phyloP scores from a whole-genome alignment of 2,113 vertebrate genomes.

The Heterotilapia buettikoferi region DNA sequence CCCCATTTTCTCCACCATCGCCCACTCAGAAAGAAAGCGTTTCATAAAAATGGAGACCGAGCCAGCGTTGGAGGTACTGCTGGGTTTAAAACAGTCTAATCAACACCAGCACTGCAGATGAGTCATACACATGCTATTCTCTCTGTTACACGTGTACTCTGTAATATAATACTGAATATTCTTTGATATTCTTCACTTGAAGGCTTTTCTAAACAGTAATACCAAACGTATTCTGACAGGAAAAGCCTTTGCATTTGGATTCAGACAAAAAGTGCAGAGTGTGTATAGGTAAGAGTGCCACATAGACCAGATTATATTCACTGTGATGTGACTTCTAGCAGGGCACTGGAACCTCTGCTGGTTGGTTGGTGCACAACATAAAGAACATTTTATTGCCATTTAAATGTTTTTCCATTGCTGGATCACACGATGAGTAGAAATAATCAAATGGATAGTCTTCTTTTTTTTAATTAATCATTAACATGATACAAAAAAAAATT shows the following conservation, averaged over 20 bases:
- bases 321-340: not conserved
- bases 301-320: not conserved
- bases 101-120: not conserved
- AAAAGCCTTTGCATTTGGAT: not conserved
- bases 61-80: slow-evolving; percentile 55
- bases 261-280: not conserved
- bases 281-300: not conserved
- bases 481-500: not conserved
- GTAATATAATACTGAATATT: not conserved
- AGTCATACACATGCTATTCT: not conserved
- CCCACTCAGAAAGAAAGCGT: slow-evolving; percentile 12
- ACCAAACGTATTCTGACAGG: not conserved
- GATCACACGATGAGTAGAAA: not conserved
- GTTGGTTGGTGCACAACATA: not conserved
- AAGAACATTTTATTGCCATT: not conserved
- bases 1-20: not conserved
- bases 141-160: not conserved
- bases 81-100: slow-evolving; percentile 53
- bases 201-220: not conserved
- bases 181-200: not conserved
- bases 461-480: slow-evolving; percentile 2
- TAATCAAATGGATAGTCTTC: not conserved
- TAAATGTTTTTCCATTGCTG: not conserved
- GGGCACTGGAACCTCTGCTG: slow-evolving; percentile 10
- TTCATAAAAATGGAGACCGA: slow-evolving; percentile 15